Evolutionary conservation across 2,797 vertebrate species (phyloP).

Genomic region (Bryconaethiops microstoma): DNA sequence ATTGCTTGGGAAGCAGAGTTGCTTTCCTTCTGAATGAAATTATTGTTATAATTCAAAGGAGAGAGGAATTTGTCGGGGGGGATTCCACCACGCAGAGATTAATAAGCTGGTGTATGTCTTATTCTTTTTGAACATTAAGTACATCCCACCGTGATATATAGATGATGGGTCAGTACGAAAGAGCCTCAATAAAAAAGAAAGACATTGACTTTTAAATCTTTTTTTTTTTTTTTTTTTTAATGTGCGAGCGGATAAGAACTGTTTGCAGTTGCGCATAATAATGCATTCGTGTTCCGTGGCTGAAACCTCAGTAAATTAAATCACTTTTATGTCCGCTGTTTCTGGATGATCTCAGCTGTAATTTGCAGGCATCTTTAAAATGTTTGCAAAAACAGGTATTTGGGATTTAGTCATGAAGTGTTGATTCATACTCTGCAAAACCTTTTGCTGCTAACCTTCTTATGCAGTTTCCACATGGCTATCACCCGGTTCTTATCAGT

Average conservation of each 20-base stretch:
- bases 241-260: slow-evolving; percentile 1
- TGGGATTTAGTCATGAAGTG: neutral
- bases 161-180: slow-evolving; percentile 63
- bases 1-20: slow-evolving; percentile 59
- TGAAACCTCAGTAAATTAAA: neutral
- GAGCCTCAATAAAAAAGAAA: slow-evolving; percentile 68
- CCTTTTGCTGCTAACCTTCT: neutral
- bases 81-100: slow-evolving; percentile 53
- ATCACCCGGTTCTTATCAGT: neutral
- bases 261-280: neutral
- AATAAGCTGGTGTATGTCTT: slow-evolving; percentile 68
- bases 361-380: neutral
- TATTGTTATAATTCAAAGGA: slow-evolving; percentile 57
- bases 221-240: slow-evolving; percentile 7
- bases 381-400: neutral
- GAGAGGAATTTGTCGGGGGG: slow-evolving; percentile 46
- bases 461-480: neutral
- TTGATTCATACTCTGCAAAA: neutral
- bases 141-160: slow-evolving; percentile 64
- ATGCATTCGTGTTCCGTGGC: neutral
- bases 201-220: slow-evolving; percentile 59
- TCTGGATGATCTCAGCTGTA: neutral
- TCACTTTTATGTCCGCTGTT: slow-evolving; percentile 10
- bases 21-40: slow-evolving; percentile 67
- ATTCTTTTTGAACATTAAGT: slow-evolving; percentile 64